These are phyloP conservation scores for honey bee (Apis mellifera) DNA, from an alignment of 1,140 invertebrate species.

Conservation along the genomic window Amel_HAv3.1 CM009937.2:1052501-1053000, in stretches of 20 bases:
- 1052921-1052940: conserved; percentile 54
- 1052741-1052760: neutral
- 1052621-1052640: neutral
- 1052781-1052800: conserved; percentile 48
- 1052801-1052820: conserved; percentile 67
- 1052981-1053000: neutral
- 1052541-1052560: conserved; percentile 47
- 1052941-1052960: conserved; percentile 59
- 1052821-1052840: conserved; percentile 69
- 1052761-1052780: neutral
- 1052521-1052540: no score
- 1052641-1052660: neutral
- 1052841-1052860: conserved; percentile 69
- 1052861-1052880: conserved; percentile 64
- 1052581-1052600: neutral
- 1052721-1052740: neutral
- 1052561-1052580: no score
- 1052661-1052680: neutral
- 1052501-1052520: neutral
- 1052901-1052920: conserved; percentile 68
- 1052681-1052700: neutral
- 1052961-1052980: conserved; percentile 64
- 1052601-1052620: neutral
- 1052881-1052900: conserved; percentile 62
- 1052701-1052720: no score